phyloP scores from a whole-genome alignment of 2,113 vertebrate genomes.

The Cyrtonyx montezumae region DNA sequence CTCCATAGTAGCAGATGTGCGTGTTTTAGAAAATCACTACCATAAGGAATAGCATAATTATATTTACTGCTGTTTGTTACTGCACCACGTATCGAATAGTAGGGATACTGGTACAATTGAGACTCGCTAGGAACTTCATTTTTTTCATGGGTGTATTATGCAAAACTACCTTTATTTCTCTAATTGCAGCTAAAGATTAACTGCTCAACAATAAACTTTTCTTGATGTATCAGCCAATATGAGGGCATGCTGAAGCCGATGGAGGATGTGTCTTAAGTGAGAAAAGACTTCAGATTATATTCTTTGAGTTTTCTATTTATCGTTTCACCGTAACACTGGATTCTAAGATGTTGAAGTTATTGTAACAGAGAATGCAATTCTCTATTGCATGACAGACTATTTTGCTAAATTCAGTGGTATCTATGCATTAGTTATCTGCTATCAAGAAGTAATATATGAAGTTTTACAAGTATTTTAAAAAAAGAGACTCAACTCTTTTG shows the following conservation, averaged over 20 bases:
- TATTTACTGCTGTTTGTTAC: slow-evolving; percentile 73
- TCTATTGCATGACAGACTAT: not conserved
- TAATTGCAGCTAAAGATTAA: slow-evolving; percentile 19
- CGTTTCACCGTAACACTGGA: not conserved
- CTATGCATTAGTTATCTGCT: not conserved
- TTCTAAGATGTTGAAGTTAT: not conserved
- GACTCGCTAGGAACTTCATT: not conserved
- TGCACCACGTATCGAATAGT: not conserved
- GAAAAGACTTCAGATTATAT: not conserved
- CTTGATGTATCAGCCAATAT: not conserved
- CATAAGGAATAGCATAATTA: slow-evolving; percentile 76
- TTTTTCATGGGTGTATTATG: slow-evolving; percentile 2
- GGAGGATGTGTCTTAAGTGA: not conserved
- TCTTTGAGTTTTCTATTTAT: not conserved
- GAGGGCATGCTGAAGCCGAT: not conserved
- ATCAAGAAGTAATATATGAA: not conserved
- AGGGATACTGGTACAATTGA: slow-evolving; percentile 49
- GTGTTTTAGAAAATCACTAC: slow-evolving; percentile 68
- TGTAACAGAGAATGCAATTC: not conserved
- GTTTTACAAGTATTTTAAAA: not conserved
- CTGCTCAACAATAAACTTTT: not conserved
- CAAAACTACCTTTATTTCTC: slow-evolving; percentile 24
- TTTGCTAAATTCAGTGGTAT: not conserved
- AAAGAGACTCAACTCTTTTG: not conserved
- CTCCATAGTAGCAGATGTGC: slow-evolving; percentile 69